A percentile compares a stretch with the other conserved stretches of the same genome.
Evolutionary conservation across 1,140 invertebrate species (phyloP).

Genomic region (Drosophila busckii): DNA sequence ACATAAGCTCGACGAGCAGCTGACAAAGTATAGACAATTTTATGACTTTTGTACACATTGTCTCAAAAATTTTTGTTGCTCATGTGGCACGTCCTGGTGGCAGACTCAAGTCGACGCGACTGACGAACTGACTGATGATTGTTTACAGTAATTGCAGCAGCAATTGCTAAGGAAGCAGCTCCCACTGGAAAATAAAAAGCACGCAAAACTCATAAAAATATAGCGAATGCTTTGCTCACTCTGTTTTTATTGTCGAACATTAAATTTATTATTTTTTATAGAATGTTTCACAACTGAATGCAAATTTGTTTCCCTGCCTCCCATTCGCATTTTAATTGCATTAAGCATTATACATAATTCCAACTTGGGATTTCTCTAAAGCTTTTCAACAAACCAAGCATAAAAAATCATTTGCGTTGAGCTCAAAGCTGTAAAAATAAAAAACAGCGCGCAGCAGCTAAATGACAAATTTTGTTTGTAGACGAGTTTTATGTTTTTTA

Average conservation of each 20-base stretch:
- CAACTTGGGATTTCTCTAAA: constrained; percentile 8
- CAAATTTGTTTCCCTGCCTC: constrained; percentile 44
- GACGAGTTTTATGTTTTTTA: constrained; percentile 31
- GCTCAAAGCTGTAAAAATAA: constrained; percentile 58
- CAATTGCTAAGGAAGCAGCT: constrained; percentile 46
- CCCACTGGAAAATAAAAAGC: constrained; percentile 23
- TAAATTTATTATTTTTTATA: constrained; percentile 77
- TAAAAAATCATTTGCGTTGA: constrained; percentile 38
- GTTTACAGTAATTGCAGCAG: constrained; percentile 68
- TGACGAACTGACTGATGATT: constrained; percentile 57
- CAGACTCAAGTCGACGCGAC: not conserved
- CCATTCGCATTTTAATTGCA: constrained; percentile 57
- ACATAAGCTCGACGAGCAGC: constrained; percentile 11
- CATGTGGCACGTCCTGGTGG: not conserved
- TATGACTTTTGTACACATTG: constrained; percentile 45
- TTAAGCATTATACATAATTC: constrained; percentile 7
- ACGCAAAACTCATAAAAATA: constrained; percentile 74
- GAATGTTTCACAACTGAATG: constrained; percentile 76
- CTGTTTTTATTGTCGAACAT: constrained; percentile 71
- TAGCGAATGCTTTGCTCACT: constrained; percentile 49
- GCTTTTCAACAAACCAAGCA: too few relatives aligned
- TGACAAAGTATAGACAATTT: constrained; percentile 25
- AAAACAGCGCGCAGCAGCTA: too few relatives aligned
- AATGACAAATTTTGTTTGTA: constrained; percentile 58
- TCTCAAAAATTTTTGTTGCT: constrained; percentile 24